Evolutionary conservation across 1,140 invertebrate genomes (phyloP).

Genomic region (Stegodyphus dumicola): DNA sequence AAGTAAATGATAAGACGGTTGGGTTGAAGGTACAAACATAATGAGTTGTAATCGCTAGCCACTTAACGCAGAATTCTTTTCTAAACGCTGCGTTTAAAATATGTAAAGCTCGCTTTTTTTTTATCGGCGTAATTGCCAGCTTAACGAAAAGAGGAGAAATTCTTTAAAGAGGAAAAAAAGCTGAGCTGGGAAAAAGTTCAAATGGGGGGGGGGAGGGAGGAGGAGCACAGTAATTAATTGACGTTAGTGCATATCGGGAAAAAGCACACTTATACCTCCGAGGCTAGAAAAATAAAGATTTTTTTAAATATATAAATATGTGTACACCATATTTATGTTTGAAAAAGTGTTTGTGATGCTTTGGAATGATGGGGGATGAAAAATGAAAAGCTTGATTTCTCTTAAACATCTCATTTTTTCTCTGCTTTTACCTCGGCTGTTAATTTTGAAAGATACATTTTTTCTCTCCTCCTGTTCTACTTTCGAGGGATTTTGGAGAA

Average conservation of each 20-base stretch:
- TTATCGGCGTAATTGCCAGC: conserved; percentile 49
- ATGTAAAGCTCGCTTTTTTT: conserved; percentile 45
- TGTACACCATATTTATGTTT: too few species aligned
- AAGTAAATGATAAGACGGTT: conserved; percentile 49
- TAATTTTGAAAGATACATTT: too few species aligned
- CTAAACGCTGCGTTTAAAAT: conserved; percentile 47
- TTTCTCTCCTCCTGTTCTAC: too few species aligned
- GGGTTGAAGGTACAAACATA: conserved; percentile 51
- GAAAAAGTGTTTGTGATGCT: not conserved
- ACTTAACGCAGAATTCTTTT: conserved; percentile 58
- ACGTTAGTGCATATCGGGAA: conserved; percentile 51
- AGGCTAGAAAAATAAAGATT: conserved; percentile 40
- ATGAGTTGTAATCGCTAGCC: conserved; percentile 56
- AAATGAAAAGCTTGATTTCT: conserved; percentile 35
- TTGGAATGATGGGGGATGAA: not conserved
- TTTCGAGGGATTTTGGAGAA: conserved; percentile 22
- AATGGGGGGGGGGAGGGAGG: not conserved
- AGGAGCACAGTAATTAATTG: conserved; percentile 51
- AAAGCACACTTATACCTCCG: conserved; percentile 46
- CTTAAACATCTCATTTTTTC: conserved; percentile 37
- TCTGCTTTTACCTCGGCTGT: not conserved
- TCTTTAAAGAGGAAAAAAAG: not conserved
- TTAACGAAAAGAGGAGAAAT: conserved; percentile 21
- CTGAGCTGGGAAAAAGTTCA: conserved; percentile 8
- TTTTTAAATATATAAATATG: not conserved